These are phyloP conservation scores for Globicephala melas DNA, from an alignment of 2,113 vertebrate species.

Conservation along the genomic window DNA sequence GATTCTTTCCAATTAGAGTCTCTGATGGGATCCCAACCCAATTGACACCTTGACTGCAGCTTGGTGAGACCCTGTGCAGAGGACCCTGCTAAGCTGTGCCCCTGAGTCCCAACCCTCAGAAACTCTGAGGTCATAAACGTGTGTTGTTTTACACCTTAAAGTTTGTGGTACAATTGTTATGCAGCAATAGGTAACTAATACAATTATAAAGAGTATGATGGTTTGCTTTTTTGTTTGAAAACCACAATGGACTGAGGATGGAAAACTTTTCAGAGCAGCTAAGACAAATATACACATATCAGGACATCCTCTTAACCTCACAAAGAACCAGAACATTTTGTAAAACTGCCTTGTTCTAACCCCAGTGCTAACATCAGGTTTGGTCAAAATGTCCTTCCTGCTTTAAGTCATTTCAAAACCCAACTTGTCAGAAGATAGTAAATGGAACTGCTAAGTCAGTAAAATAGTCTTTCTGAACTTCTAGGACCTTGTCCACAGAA, in stretches of 20 bases:
- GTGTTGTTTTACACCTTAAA: background rate
- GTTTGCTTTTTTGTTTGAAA: background rate
- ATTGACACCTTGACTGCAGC: background rate
- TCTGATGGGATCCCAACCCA: background rate
- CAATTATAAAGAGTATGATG: too few relatives aligned
- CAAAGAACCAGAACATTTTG: background rate
- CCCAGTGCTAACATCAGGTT: background rate
- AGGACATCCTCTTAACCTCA: too few relatives aligned
- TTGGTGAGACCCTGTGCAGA: background rate
- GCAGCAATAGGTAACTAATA: background rate
- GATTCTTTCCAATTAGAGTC: background rate
- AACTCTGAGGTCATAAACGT: background rate
- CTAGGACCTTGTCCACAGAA: background rate
- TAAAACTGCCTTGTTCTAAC: background rate
- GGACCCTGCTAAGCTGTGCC: background rate
- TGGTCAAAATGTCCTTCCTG: background rate
- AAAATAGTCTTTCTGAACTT: background rate
- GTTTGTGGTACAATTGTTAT: accelerated
- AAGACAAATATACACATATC: background rate
- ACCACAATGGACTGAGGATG: background rate
- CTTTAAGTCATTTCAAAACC: background rate
- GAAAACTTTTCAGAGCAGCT: background rate
- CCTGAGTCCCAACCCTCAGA: background rate
- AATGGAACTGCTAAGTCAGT: background rate
- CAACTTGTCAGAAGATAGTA: background rate